These are phyloP conservation scores for Dryobota labecula DNA, from an alignment of 2,888 invertebrate genomes.

Conservation along the genomic window DNA sequence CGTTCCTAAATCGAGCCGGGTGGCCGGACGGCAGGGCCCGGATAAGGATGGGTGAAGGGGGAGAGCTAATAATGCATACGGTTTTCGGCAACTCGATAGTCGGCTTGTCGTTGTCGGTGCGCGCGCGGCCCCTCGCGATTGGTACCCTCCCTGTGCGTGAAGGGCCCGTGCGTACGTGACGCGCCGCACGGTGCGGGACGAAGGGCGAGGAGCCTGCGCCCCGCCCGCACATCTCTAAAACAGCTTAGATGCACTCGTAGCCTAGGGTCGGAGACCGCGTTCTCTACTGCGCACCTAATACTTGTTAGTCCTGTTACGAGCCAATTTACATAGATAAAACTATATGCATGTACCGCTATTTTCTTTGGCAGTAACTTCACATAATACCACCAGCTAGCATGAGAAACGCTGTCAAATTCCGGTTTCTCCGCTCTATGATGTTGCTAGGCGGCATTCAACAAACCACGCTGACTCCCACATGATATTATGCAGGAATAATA, in stretches of 20 bases:
- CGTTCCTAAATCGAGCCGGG: constrained; percentile 69
- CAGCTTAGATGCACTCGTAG: constrained; percentile 80
- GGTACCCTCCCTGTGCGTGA: constrained; percentile 76
- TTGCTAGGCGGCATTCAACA: constrained; percentile 78
- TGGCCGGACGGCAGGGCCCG: constrained; percentile 71
- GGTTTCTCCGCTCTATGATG: constrained; percentile 83
- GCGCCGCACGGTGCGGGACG: constrained; percentile 74
- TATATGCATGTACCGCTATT: constrained; percentile 73
- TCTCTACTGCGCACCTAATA: constrained; percentile 71
- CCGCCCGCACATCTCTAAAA: constrained; percentile 81
- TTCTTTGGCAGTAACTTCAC: constrained; percentile 69
- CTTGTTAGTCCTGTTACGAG: constrained; percentile 68
- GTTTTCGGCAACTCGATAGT: constrained; percentile 85
- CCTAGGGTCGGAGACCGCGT: constrained; percentile 80
- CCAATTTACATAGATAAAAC: constrained; percentile 76
- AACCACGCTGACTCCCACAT: constrained; percentile 71
- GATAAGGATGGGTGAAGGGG: constrained; percentile 72
- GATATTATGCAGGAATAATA: constrained; percentile 69
- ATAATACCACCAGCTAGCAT: constrained; percentile 72
- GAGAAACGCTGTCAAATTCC: constrained; percentile 80
- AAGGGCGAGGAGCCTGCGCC: constrained; percentile 73
- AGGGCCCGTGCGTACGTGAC: constrained; percentile 87
- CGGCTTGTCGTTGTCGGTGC: constrained; percentile 74
- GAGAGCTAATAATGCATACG: constrained; percentile 85
- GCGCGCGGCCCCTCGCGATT: constrained; percentile 82